Percentiles rank a stretch among this genome's conserved stretches.
Evolutionary conservation across 2,888 invertebrate genomes (phyloP).

Genomic region (Tenthredo livida): DNA sequence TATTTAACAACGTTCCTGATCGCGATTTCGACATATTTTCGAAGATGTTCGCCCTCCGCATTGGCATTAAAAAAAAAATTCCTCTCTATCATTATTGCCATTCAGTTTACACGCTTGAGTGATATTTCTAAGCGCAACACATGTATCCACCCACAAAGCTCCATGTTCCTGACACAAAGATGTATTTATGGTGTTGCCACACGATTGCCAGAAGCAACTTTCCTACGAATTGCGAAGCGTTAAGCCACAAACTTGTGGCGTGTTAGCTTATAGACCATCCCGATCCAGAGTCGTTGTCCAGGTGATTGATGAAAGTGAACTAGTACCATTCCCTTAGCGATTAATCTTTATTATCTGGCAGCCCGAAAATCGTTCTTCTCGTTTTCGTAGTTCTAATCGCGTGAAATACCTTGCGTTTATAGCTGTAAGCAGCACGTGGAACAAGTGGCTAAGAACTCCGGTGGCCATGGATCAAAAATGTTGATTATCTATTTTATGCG

Average conservation of each 20-base stretch:
- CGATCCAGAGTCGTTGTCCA: slow-evolving; percentile 26
- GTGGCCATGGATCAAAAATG: not conserved
- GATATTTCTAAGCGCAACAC: not conserved
- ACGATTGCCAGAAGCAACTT: slow-evolving; percentile 38
- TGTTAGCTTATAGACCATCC: slow-evolving; percentile 22
- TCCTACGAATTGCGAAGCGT: slow-evolving; percentile 20
- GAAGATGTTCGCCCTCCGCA: not conserved
- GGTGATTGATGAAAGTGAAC: slow-evolving; percentile 52
- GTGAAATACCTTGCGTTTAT: slow-evolving; percentile 29
- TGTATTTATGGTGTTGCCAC: slow-evolving; percentile 33
- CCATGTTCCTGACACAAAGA: not conserved
- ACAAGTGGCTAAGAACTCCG: not conserved
- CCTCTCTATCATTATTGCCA: slow-evolving; percentile 1
- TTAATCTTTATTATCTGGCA: slow-evolving; percentile 50
- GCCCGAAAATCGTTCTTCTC: slow-evolving; percentile 33
- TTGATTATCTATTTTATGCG: not conserved
- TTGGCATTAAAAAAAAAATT: not conserved
- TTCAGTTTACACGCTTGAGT: not conserved
- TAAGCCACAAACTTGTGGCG: slow-evolving; percentile 36
- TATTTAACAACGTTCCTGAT: not conserved
- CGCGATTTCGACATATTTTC: not conserved
- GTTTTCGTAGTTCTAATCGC: slow-evolving; percentile 33
- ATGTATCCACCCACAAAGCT: not conserved
- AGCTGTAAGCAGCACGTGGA: slow-evolving; percentile 2
- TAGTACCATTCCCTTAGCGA: slow-evolving; percentile 34